Evolutionary conservation across 2,888 invertebrate genomes (phyloP).

Genomic region (Ectemnius cavifrons): DNA sequence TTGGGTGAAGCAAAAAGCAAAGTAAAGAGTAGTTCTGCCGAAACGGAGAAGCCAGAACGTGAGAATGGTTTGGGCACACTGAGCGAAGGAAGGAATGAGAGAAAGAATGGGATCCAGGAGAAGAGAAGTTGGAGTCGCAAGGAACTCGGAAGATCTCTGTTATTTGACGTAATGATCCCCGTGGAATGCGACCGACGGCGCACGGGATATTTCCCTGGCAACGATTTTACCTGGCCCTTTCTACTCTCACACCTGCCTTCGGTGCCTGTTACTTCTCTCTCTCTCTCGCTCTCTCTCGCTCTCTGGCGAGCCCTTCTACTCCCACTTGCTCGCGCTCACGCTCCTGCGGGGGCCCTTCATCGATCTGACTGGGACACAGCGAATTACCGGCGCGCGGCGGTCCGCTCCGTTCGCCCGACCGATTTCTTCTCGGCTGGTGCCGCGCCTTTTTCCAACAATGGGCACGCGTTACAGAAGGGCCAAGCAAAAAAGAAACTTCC

Average conservation of each 20-base stretch:
- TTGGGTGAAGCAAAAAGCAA: constrained; percentile 6
- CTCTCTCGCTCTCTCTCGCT: background rate
- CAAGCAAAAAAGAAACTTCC: constrained; percentile 19
- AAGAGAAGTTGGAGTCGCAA: constrained; percentile 24
- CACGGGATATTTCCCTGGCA: constrained; percentile 54
- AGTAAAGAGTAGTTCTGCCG: background rate
- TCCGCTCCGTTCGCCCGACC: background rate
- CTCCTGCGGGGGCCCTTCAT: constrained; percentile 37
- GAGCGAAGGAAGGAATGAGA: background rate
- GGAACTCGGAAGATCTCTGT: constrained; percentile 63
- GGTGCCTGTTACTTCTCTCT: background rate
- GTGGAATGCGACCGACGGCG: constrained; percentile 60
- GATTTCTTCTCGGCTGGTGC: constrained; percentile 17
- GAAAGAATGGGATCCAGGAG: background rate
- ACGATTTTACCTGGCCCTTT: constrained; percentile 52
- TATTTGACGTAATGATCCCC: constrained; percentile 69
- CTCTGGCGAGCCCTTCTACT: constrained; percentile 16
- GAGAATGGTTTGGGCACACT: background rate
- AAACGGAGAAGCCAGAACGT: background rate
- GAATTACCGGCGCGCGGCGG: constrained; percentile 19
- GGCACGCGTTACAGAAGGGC: constrained; percentile 48
- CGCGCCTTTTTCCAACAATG: constrained; percentile 41
- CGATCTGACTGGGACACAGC: constrained; percentile 30
- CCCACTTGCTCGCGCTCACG: constrained; percentile 26
- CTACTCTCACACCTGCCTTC: background rate